Conservation (phyloP, 2,113 vertebrate genomes). For the Vulpes ferrilata region DNA sequence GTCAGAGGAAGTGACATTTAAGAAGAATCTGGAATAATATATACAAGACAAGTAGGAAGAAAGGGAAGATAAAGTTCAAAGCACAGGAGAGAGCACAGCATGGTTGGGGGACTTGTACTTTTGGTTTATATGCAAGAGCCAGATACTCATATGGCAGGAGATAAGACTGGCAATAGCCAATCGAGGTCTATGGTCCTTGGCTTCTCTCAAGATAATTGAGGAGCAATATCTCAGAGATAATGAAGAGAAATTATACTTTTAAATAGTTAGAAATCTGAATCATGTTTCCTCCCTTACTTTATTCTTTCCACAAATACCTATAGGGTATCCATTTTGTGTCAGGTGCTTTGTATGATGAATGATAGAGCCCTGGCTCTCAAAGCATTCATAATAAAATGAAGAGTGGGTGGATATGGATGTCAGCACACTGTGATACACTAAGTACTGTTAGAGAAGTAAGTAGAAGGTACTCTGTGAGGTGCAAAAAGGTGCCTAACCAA, state of each 20-base stretch:
- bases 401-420: not conserved
- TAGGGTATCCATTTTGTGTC: not conserved
- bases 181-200: not conserved
- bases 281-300: not conserved
- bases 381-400: not conserved
- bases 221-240: not conserved
- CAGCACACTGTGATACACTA: too few relatives aligned
- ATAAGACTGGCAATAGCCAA: not conserved
- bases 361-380: not conserved
- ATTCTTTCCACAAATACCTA: not conserved
- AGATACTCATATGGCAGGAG: not conserved
- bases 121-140: not conserved
- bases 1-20: not conserved
- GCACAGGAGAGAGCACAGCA: not conserved
- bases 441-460: not conserved
- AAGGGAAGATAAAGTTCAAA: not conserved
- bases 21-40: not conserved
- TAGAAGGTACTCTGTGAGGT: not conserved
- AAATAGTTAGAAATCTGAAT: not conserved
- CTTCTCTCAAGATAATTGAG: not conserved
- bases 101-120: not conserved
- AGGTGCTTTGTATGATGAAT: not conserved
- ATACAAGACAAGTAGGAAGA: not conserved
- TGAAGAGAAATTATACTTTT: not conserved
- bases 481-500: not conserved